Percentiles rank a stretch among this genome's conserved stretches.
phyloP scores from a whole-genome alignment of 2,888 invertebrate genomes.

The Cephus sareptanus region DNA sequence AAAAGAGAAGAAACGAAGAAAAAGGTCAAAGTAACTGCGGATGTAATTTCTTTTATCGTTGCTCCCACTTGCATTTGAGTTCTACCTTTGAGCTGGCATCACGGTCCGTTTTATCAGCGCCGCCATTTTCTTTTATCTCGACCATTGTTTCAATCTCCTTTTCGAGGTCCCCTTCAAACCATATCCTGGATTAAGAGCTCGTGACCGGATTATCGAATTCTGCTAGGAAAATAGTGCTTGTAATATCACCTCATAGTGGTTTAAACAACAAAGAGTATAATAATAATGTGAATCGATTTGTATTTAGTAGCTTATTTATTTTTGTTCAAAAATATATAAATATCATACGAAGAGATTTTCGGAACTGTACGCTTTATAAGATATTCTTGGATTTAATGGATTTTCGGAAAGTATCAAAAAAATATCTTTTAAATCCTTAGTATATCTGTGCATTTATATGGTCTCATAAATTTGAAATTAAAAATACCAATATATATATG shows the following conservation, averaged over 20 bases:
- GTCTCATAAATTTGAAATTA: too few species aligned
- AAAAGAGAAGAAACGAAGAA: neutral
- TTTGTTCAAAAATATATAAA: too few species aligned
- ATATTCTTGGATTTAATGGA: too few species aligned
- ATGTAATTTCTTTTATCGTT: conserved; percentile 7
- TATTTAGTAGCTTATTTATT: neutral
- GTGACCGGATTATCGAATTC: neutral
- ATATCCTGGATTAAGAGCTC: conserved; percentile 3
- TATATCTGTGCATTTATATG: too few species aligned
- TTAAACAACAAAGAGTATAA: too few species aligned
- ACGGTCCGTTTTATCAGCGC: conserved; percentile 14
- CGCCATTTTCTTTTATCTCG: conserved; percentile 19
- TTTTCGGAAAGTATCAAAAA: too few species aligned
- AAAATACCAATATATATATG: too few species aligned
- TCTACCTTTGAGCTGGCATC: neutral
- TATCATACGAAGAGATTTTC: too few species aligned
- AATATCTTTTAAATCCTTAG: too few species aligned
- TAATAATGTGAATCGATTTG: neutral
- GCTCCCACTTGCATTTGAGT: neutral
- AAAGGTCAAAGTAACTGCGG: neutral
- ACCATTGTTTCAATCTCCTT: conserved; percentile 22
- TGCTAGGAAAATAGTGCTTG: neutral
- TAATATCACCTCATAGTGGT: too few species aligned
- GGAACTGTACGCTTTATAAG: too few species aligned
- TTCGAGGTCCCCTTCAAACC: conserved; percentile 4